phyloP scores from a whole-genome alignment of 2,888 invertebrate species.

The Epinotia bilunana region DNA sequence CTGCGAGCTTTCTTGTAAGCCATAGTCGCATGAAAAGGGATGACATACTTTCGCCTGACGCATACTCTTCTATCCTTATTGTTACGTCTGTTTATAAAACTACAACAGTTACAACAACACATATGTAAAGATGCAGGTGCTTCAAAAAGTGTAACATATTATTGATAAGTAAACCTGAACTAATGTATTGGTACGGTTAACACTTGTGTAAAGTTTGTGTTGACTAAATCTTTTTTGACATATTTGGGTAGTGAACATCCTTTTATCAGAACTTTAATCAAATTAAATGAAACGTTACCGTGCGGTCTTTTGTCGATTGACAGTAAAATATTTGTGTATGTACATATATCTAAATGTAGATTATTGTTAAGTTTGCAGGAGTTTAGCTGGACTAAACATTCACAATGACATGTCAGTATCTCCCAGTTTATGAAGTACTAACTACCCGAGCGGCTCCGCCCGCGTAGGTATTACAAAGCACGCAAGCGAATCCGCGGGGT shows the following conservation, averaged over 20 bases:
- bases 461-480: too few relatives aligned
- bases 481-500: too few relatives aligned
- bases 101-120: too few relatives aligned
- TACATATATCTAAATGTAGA: neutral
- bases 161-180: constrained; percentile 5
- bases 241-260: too few relatives aligned
- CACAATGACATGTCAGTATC: neutral
- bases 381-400: neutral
- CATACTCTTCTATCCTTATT: constrained; percentile 52
- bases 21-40: constrained; percentile 59
- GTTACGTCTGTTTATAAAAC: constrained; percentile 50
- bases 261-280: constrained; percentile 6
- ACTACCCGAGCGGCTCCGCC: too few relatives aligned
- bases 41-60: constrained; percentile 68
- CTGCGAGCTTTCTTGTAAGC: constrained; percentile 60
- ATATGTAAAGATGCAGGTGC: neutral
- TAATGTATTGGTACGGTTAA: constrained; percentile 2
- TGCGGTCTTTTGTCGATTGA: neutral
- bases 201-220: neutral
- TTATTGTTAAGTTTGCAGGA: neutral
- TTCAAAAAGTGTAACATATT: neutral
- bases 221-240: constrained; percentile 21
- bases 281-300: constrained; percentile 3
- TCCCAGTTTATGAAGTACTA: neutral
- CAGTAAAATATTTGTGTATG: neutral